Conservation (phyloP, 2,888 invertebrate species). For the Brachyptera risi region DNA sequence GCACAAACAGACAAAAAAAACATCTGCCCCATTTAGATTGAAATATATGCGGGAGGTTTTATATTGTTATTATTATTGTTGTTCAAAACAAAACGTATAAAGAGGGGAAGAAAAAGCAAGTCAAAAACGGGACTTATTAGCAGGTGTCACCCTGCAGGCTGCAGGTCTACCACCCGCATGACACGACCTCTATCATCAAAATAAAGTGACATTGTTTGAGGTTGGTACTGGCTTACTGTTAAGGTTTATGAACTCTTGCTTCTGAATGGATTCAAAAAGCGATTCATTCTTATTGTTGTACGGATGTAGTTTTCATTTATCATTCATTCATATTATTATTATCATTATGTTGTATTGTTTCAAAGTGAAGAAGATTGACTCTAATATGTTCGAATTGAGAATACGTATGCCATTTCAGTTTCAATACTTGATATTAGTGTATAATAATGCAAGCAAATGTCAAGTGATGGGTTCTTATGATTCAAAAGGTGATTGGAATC, state of each 20-base stretch:
- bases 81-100: conserved; percentile 2
- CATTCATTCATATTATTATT: no score
- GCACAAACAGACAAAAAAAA: neutral
- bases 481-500: no score
- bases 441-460: no score
- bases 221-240: neutral
- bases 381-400: no score
- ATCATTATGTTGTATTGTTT: no score
- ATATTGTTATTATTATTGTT: conserved; percentile 5
- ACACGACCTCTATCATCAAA: neutral
- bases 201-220: neutral
- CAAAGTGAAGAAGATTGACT: no score
- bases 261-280: neutral
- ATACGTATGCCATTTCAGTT: no score
- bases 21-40: conserved; percentile 10
- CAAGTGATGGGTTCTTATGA: no score
- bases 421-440: no score
- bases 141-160: neutral
- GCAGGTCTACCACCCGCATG: neutral
- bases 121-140: neutral
- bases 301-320: no score
- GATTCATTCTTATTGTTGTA: no score
- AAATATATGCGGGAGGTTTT: conserved; percentile 8
- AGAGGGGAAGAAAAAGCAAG: neutral
- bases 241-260: conserved; percentile 9